A percentile compares a stretch with the other conserved stretches of the same genome.
Conservation (phyloP, 1,140 invertebrate species). For the Bombus difficillimus region DNA sequence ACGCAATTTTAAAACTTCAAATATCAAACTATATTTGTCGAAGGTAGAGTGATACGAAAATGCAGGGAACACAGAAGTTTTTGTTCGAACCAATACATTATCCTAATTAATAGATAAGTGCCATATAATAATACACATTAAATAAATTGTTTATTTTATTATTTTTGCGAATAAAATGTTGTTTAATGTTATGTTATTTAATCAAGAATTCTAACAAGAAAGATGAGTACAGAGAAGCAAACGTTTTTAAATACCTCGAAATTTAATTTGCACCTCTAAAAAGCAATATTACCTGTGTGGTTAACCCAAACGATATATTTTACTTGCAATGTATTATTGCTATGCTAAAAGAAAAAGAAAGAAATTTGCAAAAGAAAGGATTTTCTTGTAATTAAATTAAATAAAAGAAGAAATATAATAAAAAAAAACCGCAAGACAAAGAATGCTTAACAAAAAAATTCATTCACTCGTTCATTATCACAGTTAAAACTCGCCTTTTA, state of each 20-base stretch:
- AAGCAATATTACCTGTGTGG: background rate
- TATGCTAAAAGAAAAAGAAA: background rate
- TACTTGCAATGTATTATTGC: too few species aligned
- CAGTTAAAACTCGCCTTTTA: background rate
- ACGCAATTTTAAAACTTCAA: background rate
- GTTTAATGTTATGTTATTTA: too few species aligned
- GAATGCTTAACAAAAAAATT: too few species aligned
- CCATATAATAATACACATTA: too few species aligned
- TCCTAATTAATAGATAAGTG: background rate
- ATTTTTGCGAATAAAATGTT: background rate
- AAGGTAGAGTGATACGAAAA: background rate
- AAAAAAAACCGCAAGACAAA: too few species aligned
- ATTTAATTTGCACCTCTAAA: background rate
- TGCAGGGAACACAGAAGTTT: background rate
- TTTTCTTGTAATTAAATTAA: background rate
- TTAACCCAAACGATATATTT: background rate
- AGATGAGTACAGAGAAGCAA: background rate
- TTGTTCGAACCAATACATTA: background rate
- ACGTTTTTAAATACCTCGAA: background rate
- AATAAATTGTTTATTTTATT: background rate
- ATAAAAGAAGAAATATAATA: too few species aligned
- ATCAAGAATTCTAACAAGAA: background rate
- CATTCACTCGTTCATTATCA: background rate
- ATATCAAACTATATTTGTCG: background rate
- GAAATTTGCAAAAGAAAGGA: too few species aligned